A percentile compares a stretch with the other conserved stretches of the same genome.
These are phyloP conservation scores for Anguilla rostrata DNA, from an alignment of 2,113 vertebrate species.

Conservation along the genomic window DNA sequence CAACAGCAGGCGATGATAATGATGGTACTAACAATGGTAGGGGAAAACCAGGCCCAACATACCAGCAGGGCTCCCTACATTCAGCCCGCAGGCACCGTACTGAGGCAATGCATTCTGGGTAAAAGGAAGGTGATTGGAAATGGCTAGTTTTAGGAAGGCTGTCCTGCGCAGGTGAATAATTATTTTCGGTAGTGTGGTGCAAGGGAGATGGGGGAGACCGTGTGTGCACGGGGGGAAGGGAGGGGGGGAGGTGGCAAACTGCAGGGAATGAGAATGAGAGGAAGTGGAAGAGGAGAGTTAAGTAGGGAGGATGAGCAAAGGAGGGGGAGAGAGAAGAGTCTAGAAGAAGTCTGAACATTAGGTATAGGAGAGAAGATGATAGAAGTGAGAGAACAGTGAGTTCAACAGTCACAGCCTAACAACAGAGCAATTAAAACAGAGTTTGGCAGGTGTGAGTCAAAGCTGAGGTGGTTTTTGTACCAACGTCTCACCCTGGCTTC, in stretches of 20 bases:
- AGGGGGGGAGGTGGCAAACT: conserved; percentile 37
- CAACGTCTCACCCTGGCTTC: background rate
- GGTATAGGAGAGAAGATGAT: background rate
- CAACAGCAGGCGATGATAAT: background rate
- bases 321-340: background rate
- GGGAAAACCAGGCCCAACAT: background rate
- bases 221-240: conserved; percentile 36
- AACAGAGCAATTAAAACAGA: too few relatives aligned
- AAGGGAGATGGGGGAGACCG: conserved; percentile 36
- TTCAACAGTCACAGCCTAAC: too few relatives aligned
- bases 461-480: too few relatives aligned
- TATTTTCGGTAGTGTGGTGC: conserved; percentile 40
- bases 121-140: conserved; percentile 34
- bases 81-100: background rate
- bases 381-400: too few relatives aligned
- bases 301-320: background rate
- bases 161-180: background rate
- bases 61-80: background rate
- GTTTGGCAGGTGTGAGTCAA: too few relatives aligned
- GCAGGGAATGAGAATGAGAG: conserved; percentile 10
- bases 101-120: background rate
- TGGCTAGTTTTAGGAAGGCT: conserved; percentile 1
- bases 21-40: background rate
- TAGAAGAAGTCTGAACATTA: background rate
- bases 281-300: conserved; percentile 22